These are phyloP conservation scores for Daubentonia madagascariensis DNA, from an alignment of 2,113 vertebrate genomes.

Conservation along the genomic window DNA sequence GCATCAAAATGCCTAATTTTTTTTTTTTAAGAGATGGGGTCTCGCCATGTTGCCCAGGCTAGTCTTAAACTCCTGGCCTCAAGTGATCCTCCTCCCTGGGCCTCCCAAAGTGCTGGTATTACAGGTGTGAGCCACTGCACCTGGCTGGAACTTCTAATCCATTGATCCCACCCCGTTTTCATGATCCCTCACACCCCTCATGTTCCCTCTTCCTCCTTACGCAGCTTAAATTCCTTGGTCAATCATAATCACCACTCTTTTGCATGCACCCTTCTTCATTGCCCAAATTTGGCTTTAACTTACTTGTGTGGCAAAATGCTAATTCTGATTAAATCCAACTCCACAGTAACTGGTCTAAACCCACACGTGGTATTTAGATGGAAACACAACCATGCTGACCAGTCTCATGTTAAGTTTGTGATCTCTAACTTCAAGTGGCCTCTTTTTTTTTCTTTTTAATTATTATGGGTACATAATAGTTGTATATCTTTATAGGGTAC, in stretches of 20 bases:
- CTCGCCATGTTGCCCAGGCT: too few species aligned
- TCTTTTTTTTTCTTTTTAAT: too few species aligned
- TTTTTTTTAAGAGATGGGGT: too few species aligned
- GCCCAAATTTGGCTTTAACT: neutral
- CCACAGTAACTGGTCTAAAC: neutral
- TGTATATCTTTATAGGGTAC: too few species aligned
- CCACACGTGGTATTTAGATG: neutral
- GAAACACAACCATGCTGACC: neutral
- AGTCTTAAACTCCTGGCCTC: too few species aligned
- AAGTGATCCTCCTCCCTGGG: too few species aligned
- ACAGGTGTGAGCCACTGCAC: too few species aligned
- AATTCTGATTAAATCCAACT: neutral
- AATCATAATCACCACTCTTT: neutral
- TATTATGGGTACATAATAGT: too few species aligned
- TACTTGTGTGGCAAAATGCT: neutral
- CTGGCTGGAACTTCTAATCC: too few species aligned
- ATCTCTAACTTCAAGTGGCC: neutral
- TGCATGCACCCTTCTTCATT: neutral
- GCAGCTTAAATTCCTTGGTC: neutral
- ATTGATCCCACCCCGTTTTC: neutral
- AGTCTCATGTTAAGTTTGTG: neutral
- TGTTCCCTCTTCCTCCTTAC: neutral
- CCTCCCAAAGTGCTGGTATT: too few species aligned
- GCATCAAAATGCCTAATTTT: too few species aligned
- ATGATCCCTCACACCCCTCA: neutral